Evolutionary conservation across 2,797 vertebrate genomes (phyloP), one percentile per base, ranked within the genome.

Genomic region (Leptodactylus fallax): DNA sequence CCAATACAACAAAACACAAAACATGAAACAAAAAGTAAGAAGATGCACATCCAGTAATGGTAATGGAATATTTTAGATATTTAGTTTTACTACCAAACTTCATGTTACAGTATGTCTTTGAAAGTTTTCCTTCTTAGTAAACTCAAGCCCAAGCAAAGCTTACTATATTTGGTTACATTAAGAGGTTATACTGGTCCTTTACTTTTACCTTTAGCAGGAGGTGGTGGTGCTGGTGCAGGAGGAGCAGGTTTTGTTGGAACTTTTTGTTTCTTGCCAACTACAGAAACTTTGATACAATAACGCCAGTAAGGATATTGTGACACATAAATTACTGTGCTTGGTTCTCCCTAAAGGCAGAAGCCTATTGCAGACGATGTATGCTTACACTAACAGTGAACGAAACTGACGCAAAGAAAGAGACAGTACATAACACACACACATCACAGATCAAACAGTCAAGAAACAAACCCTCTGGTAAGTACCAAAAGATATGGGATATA

Each of bases 131-230:
- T 85, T 85, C 72, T 51, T 85, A 77, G 56, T 74, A 78, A 14
- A 55, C 45, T 49, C 49, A 1, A 85, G 45, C 16, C 17, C 56
- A 85, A 78, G 56, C 71, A 77, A 25, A 49, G 58, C 36, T 60
- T 51, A 51, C 4, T n/a, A 23, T 77, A 17, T 23, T 36, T 49
- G 83, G 36, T 45, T 14, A 17, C 2, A 51, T 13, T 55, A 69
- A 19, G 49, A 67, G 16, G 8, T 55, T 23, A 51, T 13, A 21
- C 56, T 63, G 51, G 10, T 12, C 63, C 55, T 77, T 56, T 93
- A 88, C 91, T 87, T 90, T 95, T 94, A 92, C 94, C 93, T 92
- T 95, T 93, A 86, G 93, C 91, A 91, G 94, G 92, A 92, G 93
- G 87, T 90, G 93, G 92, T 87, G 87, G 87, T 82, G 92, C 92